Conservation (phyloP, 2,888 invertebrate species). For the Orchestes rusci region DNA sequence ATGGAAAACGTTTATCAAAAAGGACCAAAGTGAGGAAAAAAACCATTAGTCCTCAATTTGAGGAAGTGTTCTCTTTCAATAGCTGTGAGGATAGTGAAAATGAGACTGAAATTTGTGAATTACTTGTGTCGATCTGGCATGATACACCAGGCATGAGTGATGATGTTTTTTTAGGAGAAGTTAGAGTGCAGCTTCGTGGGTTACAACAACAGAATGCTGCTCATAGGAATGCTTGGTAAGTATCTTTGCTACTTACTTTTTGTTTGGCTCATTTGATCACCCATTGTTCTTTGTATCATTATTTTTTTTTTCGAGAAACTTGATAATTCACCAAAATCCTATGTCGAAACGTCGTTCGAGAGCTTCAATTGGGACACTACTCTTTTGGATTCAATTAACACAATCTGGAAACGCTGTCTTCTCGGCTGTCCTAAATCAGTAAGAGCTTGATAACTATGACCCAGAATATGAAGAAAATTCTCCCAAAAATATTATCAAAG, state of each 20-base stretch:
- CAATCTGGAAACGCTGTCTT: no score
- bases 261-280: background rate
- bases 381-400: no score
- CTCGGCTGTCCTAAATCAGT: no score
- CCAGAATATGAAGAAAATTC: no score
- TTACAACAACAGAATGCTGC: slow-evolving; percentile 56
- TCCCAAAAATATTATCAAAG: no score
- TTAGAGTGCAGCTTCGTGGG: slow-evolving; percentile 69
- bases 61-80: slow-evolving; percentile 74
- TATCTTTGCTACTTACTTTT: slow-evolving; percentile 12
- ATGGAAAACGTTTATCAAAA: slow-evolving; percentile 70
- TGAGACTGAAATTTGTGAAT: slow-evolving; percentile 69
- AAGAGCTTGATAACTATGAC: no score
- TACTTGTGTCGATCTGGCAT: slow-evolving; percentile 81
- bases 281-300: no score
- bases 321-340: no score
- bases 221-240: slow-evolving; percentile 68
- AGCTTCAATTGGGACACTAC: no score
- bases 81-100: slow-evolving; percentile 47
- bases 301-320: no score
- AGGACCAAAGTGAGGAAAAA: slow-evolving; percentile 84
- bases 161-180: slow-evolving; percentile 83
- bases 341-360: no score
- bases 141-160: slow-evolving; percentile 70
- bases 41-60: slow-evolving; percentile 82